phyloP scores from a whole-genome alignment of 2,888 invertebrate genomes.

The Sylvicola fuscatus region DNA sequence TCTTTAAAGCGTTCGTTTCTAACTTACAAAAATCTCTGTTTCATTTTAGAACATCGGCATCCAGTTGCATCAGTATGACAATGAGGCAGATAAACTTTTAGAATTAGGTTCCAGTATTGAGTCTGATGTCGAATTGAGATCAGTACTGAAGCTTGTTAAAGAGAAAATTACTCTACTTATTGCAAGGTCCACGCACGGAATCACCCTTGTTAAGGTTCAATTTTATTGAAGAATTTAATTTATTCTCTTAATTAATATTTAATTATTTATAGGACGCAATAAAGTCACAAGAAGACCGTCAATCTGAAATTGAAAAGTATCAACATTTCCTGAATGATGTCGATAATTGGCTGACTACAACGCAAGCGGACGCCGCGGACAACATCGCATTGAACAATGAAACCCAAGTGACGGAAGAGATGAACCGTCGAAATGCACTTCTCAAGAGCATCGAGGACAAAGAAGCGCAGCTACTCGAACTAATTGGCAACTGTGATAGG shows the following conservation, averaged over 20 bases:
- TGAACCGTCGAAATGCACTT: slow-evolving; percentile 23
- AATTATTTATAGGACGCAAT: slow-evolving; percentile 27
- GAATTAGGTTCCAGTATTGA: slow-evolving; percentile 38
- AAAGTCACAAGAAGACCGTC: slow-evolving; percentile 29
- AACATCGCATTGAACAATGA: slow-evolving; percentile 23
- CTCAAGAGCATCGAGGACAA: slow-evolving; percentile 29
- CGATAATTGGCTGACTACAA: slow-evolving; percentile 31
- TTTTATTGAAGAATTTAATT: slow-evolving; percentile 9
- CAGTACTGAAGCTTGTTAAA: slow-evolving; percentile 21
- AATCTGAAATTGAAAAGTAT: slow-evolving; percentile 32
- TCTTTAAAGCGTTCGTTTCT: too few relatives aligned
- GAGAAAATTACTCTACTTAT: slow-evolving; percentile 43
- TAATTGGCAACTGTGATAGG: slow-evolving; percentile 27
- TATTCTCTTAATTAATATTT: background rate
- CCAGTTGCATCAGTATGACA: slow-evolving; percentile 46
- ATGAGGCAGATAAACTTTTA: slow-evolving; percentile 41
- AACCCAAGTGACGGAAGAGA: slow-evolving; percentile 23
- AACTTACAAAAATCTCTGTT: slow-evolving; percentile 5
- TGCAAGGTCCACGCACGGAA: slow-evolving; percentile 47
- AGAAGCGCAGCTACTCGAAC: slow-evolving; percentile 27
- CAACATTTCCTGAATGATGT: slow-evolving; percentile 30
- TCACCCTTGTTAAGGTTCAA: slow-evolving; percentile 27
- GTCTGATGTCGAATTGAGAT: slow-evolving; percentile 28
- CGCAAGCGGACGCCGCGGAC: slow-evolving; percentile 17
- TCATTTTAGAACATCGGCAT: slow-evolving; percentile 42